Evolutionary conservation across 2,888 invertebrate species (phyloP).

Genomic region (Dinocampus coccinellae): DNA sequence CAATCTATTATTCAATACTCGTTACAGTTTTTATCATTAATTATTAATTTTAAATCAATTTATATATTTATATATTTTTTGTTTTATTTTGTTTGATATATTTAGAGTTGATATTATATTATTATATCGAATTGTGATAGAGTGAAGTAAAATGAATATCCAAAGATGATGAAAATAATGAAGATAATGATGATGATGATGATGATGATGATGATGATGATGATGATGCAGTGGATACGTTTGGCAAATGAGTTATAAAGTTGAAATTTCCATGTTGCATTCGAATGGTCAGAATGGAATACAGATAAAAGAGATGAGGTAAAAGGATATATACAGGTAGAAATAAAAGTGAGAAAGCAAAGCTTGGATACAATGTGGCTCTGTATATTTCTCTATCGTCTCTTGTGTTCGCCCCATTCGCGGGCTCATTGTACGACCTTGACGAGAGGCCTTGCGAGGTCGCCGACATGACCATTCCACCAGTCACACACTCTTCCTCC

Average conservation of each 20-base stretch:
- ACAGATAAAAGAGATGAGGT: slow-evolving; percentile 40
- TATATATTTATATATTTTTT: not conserved
- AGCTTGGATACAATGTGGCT: not conserved
- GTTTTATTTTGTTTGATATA: no score
- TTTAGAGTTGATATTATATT: not conserved
- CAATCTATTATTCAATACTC: slow-evolving; percentile 2
- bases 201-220: slow-evolving; percentile 11
- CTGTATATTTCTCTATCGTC: not conserved
- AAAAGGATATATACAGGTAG: slow-evolving; percentile 23
- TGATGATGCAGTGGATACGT: slow-evolving; percentile 45
- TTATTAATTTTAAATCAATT: not conserved
- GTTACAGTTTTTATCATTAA: slow-evolving; percentile 8
- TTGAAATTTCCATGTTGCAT: slow-evolving; percentile 43
- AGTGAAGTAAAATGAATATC: slow-evolving; percentile 5
- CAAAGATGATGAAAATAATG: not conserved
- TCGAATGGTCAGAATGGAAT: slow-evolving; percentile 16
- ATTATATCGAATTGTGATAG: not conserved
- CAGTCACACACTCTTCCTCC: slow-evolving; percentile 24
- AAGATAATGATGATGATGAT: slow-evolving; percentile 10
- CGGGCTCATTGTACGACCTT: slow-evolving; percentile 68
- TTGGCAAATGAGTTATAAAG: slow-evolving; percentile 64
- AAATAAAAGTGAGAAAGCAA: not conserved
- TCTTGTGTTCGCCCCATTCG: not conserved
- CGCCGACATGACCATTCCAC: slow-evolving; percentile 62
- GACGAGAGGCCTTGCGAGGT: slow-evolving; percentile 67